Conservation (phyloP, 2,797 vertebrate species). For the Amniataba percoides region DNA sequence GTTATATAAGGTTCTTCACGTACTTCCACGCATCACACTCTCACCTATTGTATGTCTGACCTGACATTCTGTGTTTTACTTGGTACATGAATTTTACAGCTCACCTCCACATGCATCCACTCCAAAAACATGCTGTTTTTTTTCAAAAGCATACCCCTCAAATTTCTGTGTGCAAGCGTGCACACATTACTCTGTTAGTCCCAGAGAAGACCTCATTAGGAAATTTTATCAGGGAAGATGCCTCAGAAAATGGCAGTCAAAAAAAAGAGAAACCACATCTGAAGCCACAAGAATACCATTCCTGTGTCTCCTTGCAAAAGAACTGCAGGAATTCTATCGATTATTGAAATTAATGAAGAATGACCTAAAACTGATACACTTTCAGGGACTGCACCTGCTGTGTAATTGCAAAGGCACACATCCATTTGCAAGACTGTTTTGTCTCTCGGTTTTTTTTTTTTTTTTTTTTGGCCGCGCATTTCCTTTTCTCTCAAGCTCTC, state of each 20-base stretch:
- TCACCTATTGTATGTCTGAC: background rate
- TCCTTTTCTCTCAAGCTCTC: background rate
- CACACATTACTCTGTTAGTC: slow-evolving; percentile 12
- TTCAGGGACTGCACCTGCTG: background rate
- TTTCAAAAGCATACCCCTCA: slow-evolving; percentile 26
- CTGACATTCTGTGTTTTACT: slow-evolving; percentile 2
- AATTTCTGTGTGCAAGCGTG: background rate
- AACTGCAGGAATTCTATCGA: background rate
- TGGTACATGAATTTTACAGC: background rate
- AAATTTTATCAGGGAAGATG: slow-evolving; percentile 13
- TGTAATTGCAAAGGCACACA: slow-evolving; percentile 2
- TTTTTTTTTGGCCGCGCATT: slow-evolving; percentile 5
- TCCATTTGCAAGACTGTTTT: background rate
- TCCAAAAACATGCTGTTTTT: background rate
- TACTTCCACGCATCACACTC: background rate
- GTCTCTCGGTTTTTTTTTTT: background rate
- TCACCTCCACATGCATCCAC: background rate
- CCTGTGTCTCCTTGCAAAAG: background rate
- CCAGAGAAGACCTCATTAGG: slow-evolving; percentile 30
- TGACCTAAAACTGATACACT: background rate
- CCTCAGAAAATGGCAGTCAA: slow-evolving; percentile 18
- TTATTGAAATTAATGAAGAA: background rate
- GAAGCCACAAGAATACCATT: background rate
- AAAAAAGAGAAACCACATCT: background rate
- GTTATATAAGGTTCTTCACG: background rate